Evolutionary conservation across 1,140 invertebrate species (phyloP).

Genomic region (Brachionus plicatilis): DNA sequence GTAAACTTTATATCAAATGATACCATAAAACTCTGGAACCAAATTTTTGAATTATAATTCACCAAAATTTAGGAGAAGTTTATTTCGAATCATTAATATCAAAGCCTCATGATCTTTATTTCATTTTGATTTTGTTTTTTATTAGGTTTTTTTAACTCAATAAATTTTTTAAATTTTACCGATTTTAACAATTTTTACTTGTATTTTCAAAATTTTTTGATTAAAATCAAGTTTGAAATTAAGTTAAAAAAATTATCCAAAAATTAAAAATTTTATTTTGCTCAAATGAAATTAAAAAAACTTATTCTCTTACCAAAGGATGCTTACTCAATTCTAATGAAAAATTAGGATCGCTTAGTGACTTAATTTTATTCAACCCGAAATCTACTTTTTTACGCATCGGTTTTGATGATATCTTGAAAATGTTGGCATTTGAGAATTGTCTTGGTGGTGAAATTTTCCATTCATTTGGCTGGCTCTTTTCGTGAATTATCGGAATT

Average conservation of each 20-base stretch:
- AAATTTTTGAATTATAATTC: too few species aligned
- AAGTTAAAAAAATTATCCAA: neutral
- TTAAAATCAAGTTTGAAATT: neutral
- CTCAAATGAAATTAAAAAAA: neutral
- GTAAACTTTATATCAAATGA: too few species aligned
- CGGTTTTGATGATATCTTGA: neutral
- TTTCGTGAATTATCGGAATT: neutral
- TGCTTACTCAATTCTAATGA: neutral
- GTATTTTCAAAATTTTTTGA: neutral
- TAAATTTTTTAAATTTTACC: neutral
- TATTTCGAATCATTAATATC: too few species aligned
- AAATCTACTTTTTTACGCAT: neutral
- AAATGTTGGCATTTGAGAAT: neutral
- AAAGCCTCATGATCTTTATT: too few species aligned
- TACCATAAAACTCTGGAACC: too few species aligned
- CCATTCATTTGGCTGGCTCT: neutral
- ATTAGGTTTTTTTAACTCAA: neutral
- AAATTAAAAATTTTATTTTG: neutral
- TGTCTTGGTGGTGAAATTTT: neutral
- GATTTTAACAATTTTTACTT: neutral
- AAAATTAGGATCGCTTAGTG: neutral
- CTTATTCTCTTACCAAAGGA: slow-evolving; percentile 18
- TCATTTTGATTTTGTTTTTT: neutral
- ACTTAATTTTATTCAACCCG: neutral
- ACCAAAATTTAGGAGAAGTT: too few species aligned